Percentiles rank a stretch among this genome's conserved stretches.
Evolutionary conservation across 2,888 invertebrate species (phyloP).

Genomic region (Exocentrus adspersus): DNA sequence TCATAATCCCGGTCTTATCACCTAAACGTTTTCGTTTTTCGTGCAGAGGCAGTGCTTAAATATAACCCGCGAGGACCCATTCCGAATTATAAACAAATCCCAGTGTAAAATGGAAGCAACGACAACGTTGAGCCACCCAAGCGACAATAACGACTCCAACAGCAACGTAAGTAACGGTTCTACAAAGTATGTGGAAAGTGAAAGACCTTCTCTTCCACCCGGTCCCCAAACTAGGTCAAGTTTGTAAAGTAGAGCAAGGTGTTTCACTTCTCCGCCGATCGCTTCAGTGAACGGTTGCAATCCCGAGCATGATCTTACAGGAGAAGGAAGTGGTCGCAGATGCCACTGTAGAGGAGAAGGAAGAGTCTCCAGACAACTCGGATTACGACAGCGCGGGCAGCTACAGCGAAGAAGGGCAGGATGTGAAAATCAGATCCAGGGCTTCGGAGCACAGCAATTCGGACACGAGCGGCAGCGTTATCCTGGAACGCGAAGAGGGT

Average conservation of each 20-base stretch:
- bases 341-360: constrained; percentile 46
- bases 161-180: constrained; percentile 29
- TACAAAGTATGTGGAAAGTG: constrained; percentile 35
- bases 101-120: constrained; percentile 20
- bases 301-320: constrained; percentile 53
- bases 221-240: constrained; percentile 57
- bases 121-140: background rate
- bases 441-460: constrained; percentile 64
- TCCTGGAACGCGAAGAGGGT: constrained; percentile 74
- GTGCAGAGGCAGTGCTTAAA: too few relatives aligned
- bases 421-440: constrained; percentile 46
- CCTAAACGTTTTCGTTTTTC: too few relatives aligned
- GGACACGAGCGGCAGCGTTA: constrained; percentile 66
- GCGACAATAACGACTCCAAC: constrained; percentile 4
- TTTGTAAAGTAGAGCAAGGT: constrained; percentile 56
- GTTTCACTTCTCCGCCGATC: constrained; percentile 34
- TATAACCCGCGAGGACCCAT: too few relatives aligned
- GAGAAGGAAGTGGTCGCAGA: constrained; percentile 45
- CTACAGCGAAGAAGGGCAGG: constrained; percentile 54
- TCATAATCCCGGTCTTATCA: too few relatives aligned
- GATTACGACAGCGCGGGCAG: constrained; percentile 60
- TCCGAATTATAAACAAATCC: too few relatives aligned
- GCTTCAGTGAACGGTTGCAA: constrained; percentile 11
- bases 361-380: constrained; percentile 55
- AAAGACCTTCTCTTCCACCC: constrained; percentile 41